Evolutionary conservation across 2,888 invertebrate genomes (phyloP), one percentile per base, ranked within the genome.

Genomic region (Leistus spinibarbis): DNA sequence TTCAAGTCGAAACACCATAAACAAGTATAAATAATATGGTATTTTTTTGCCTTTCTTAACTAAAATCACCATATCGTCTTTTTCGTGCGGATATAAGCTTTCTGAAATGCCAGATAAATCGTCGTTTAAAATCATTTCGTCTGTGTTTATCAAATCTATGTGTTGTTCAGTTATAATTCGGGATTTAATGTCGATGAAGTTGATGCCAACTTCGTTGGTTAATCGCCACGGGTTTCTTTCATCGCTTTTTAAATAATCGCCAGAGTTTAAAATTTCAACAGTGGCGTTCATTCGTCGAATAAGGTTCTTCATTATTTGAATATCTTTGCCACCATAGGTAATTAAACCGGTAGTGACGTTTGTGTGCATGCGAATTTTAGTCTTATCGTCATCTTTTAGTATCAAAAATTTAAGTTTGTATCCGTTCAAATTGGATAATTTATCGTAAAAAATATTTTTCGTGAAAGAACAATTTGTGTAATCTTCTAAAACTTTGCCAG

Each of bases 161-260:
- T 69, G n/a, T 54, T 75, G 57, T 27, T 69, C 69, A 24, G n/a
- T 54, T 23, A 75, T 27, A 54, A 75, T 54, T 17, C 40, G 20
- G 16, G 16, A 54, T 69, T 75, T 63, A 3, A 20, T 75, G 16
- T 40, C 27, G 2, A 69, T 22, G 22, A 40, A 16, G 16, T 75
- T 54, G 24, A 20, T 3, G 19, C 22, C 16, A n/a, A 75, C 5
- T 24, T 54, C 75, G 63, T 75, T 75, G 2, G 75, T 69, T 20
- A 62, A 22, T 56, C 75, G 57, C 75, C 75, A 75, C 17, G 75
- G 75, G 27, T 75, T 75, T 63, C 75, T 75, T 68, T 69, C 75
- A n/a, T 56, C 69, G 13, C 19, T 68, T 27, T 56, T 56, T 24
- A 69, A n/a, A 22, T 63, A 64, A 54, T 69, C 68, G 7, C 24